Percentiles rank a stretch among this genome's conserved stretches.
Evolutionary conservation across 2,888 invertebrate genomes (phyloP).

Genomic region (Nymphalis urticae): DNA sequence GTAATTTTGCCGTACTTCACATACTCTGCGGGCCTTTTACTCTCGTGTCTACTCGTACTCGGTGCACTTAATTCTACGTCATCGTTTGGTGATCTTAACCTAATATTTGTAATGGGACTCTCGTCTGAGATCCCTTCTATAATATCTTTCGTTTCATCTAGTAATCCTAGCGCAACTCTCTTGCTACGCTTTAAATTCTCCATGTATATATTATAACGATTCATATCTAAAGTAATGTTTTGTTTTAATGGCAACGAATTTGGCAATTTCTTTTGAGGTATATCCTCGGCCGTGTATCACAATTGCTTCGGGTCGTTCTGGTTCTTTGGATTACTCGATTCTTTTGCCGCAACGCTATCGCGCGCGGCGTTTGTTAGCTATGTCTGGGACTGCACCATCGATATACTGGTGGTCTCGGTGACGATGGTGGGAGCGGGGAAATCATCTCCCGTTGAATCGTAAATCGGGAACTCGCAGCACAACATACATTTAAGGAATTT

Average conservation of each 20-base stretch:
- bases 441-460: slow-evolving; percentile 87
- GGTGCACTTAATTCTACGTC: slow-evolving; percentile 59
- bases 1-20: slow-evolving; percentile 75
- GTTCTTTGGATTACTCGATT: slow-evolving; percentile 53
- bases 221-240: slow-evolving; percentile 74
- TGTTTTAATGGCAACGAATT: slow-evolving; percentile 74
- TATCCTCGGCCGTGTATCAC: slow-evolving; percentile 76
- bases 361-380: slow-evolving; percentile 83
- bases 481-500: slow-evolving; percentile 89
- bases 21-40: slow-evolving; percentile 62
- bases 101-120: slow-evolving; percentile 46
- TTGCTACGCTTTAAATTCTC: slow-evolving; percentile 69
- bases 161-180: slow-evolving; percentile 65
- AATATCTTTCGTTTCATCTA: slow-evolving; percentile 68
- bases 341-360: slow-evolving; percentile 69
- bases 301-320: slow-evolving; percentile 61
- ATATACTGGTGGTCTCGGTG: slow-evolving; percentile 86
- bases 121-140: slow-evolving; percentile 54
- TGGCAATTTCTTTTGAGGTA: slow-evolving; percentile 68
- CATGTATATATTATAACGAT: slow-evolving; percentile 72
- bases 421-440: slow-evolving; percentile 83
- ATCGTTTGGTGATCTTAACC: slow-evolving; percentile 51
- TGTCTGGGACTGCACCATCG: slow-evolving; percentile 86
- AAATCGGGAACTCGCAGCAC: slow-evolving; percentile 94
- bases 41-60: slow-evolving; percentile 59